Conservation (phyloP, 1,140 invertebrate species). For the Microplitis demolitor region DNA sequence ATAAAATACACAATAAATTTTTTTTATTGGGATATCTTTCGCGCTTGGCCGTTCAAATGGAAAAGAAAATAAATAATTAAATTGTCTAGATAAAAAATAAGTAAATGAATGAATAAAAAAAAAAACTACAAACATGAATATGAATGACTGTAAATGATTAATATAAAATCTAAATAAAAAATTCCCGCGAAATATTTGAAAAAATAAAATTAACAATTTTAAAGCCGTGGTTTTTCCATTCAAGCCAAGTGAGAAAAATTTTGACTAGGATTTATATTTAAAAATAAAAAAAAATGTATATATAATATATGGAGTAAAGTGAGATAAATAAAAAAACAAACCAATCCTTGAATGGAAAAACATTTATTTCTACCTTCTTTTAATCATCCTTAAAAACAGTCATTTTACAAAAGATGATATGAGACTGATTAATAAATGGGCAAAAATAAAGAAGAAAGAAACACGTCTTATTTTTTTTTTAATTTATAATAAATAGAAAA, state of each 20-base stretch:
- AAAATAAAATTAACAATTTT: slow-evolving; percentile 3
- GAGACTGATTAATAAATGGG: not conserved
- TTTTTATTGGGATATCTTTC: slow-evolving; percentile 39
- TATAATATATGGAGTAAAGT: slow-evolving; percentile 43
- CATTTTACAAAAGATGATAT: slow-evolving; percentile 12
- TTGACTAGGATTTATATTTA: slow-evolving; percentile 44
- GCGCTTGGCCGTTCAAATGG: slow-evolving; percentile 54
- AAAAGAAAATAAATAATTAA: slow-evolving; percentile 36
- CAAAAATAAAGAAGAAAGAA: slow-evolving; percentile 2
- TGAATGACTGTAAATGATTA: not conserved
- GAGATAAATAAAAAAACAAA: slow-evolving; percentile 57
- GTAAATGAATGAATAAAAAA: not conserved
- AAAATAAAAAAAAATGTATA: too few relatives aligned
- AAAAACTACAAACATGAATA: slow-evolving; percentile 6
- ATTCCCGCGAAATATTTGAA: not conserved
- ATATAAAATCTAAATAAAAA: not conserved
- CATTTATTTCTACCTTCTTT: slow-evolving; percentile 58
- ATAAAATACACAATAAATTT: not conserved
- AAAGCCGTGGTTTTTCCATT: slow-evolving; percentile 55
- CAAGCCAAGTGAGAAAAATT: slow-evolving; percentile 59
- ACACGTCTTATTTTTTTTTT: not conserved
- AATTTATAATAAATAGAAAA: not conserved
- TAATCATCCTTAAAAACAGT: slow-evolving; percentile 39
- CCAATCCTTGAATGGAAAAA: slow-evolving; percentile 61
- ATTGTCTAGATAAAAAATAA: slow-evolving; percentile 13